phyloP scores from a whole-genome alignment of 2,797 vertebrate species.

The Avahi laniger region DNA sequence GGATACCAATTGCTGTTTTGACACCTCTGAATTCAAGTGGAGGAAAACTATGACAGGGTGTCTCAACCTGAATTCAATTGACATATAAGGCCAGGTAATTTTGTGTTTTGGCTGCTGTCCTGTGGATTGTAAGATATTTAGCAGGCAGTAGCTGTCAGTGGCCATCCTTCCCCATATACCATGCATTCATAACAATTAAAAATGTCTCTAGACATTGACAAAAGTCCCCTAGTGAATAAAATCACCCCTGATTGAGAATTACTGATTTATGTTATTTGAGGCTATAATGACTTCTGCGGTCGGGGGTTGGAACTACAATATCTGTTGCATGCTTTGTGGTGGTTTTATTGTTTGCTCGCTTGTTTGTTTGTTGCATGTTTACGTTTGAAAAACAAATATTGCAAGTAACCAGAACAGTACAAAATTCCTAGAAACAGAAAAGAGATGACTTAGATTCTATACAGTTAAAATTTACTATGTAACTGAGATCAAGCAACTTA shows the following conservation, averaged over 20 bases:
- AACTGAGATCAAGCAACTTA: background rate
- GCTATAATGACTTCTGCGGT: background rate
- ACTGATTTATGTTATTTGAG: background rate
- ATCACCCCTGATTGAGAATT: background rate
- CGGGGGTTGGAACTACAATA: background rate
- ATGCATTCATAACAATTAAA: background rate
- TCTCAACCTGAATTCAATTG: background rate
- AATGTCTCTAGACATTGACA: background rate
- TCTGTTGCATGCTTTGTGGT: background rate
- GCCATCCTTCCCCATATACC: fast-evolving
- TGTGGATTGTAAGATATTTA: background rate
- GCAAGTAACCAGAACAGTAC: background rate
- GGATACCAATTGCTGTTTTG: background rate
- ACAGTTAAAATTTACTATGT: background rate
- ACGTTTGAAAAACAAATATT: background rate
- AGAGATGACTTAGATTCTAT: background rate
- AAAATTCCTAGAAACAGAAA: background rate
- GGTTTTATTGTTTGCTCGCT: background rate
- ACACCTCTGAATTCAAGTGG: background rate
- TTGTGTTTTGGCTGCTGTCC: background rate
- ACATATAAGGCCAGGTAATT: background rate
- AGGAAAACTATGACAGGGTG: background rate
- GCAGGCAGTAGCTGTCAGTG: background rate
- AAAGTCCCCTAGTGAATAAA: background rate
- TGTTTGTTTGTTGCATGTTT: background rate